phyloP scores from a whole-genome alignment of 2,797 vertebrate genomes.

The Halcyon chelicuti region DNA sequence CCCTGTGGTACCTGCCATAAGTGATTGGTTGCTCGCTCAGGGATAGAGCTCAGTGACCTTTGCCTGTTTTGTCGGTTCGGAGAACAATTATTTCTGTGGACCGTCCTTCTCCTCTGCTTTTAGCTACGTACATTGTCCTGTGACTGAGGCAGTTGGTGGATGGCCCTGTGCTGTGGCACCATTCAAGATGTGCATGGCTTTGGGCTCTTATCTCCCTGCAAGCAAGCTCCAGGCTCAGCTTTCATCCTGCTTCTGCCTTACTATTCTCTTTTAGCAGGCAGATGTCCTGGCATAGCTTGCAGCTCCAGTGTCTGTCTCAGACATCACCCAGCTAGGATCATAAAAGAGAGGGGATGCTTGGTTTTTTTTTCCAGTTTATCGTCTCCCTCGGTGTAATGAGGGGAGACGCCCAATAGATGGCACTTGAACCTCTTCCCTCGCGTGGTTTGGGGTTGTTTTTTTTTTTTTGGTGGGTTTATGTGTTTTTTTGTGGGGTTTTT shows the following conservation, averaged over 20 bases:
- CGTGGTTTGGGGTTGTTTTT: fast-evolving
- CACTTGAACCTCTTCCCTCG: not conserved
- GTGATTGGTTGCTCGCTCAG: not conserved
- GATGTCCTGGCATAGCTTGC: not conserved
- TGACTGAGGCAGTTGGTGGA: not conserved
- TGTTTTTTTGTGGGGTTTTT: not conserved
- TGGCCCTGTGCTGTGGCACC: not conserved
- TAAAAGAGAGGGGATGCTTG: not conserved
- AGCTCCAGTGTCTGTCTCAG: not conserved
- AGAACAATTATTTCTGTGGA: not conserved
- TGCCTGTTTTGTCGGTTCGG: not conserved
- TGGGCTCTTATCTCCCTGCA: not conserved
- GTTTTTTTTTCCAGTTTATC: not conserved
- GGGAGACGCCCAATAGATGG: constrained; percentile 50
- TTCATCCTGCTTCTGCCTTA: not conserved
- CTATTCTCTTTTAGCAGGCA: not conserved
- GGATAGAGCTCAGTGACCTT: not conserved
- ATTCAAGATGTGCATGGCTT: not conserved
- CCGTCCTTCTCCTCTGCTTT: not conserved
- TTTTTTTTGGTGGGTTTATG: not conserved
- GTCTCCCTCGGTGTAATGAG: not conserved
- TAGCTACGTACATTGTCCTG: not conserved
- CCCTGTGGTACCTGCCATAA: not conserved
- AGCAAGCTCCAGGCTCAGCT: not conserved
- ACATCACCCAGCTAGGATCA: not conserved